A percentile compares a stretch with the other conserved stretches of the same genome.
Conservation (phyloP, 1,140 invertebrate species). For the Pseudomyrmex flavicornis region DNA sequence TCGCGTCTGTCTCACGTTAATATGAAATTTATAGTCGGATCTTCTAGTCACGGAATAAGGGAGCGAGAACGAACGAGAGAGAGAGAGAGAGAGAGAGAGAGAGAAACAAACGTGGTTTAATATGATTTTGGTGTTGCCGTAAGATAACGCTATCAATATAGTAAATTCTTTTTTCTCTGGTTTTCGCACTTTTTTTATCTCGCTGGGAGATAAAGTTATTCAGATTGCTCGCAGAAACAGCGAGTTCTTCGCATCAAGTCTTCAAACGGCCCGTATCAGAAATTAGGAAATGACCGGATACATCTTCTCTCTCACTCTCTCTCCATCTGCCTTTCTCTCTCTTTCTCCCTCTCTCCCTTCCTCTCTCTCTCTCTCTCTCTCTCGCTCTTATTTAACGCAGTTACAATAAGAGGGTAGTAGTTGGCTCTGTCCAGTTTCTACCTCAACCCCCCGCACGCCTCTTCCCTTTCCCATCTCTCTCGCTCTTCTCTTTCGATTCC, state of each 20-base stretch:
- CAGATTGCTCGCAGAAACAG: constrained; percentile 57
- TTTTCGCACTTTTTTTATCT: constrained; percentile 20
- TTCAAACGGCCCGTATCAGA: constrained; percentile 65
- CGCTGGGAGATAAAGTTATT: constrained; percentile 63
- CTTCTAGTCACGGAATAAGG: constrained; percentile 24
- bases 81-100: constrained; percentile 49
- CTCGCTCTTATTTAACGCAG: constrained; percentile 73
- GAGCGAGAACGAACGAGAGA: constrained; percentile 45
- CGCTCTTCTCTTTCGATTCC: constrained; percentile 36
- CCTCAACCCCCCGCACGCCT: constrained; percentile 43
- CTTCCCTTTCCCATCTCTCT: constrained; percentile 41
- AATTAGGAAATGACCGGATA: constrained; percentile 73
- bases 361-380: constrained; percentile 13
- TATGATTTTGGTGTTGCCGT: constrained; percentile 63
- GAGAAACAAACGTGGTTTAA: constrained; percentile 51
- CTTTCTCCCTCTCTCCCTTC: background rate
- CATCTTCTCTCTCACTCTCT: constrained; percentile 26
- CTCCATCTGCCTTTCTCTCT: background rate
- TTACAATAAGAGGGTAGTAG: constrained; percentile 77
- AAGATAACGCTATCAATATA: constrained; percentile 54
- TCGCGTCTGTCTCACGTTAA: too few species aligned
- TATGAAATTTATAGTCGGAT: background rate
- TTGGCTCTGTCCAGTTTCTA: constrained; percentile 70
- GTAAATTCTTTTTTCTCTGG: constrained; percentile 54
- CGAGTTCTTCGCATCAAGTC: constrained; percentile 45